Percentiles rank a stretch among this genome's conserved stretches.
These are phyloP conservation scores for Zoanthus gigantus DNA, from an alignment of 92 coral and sea anemone species.

Conservation along the genomic window DNA sequence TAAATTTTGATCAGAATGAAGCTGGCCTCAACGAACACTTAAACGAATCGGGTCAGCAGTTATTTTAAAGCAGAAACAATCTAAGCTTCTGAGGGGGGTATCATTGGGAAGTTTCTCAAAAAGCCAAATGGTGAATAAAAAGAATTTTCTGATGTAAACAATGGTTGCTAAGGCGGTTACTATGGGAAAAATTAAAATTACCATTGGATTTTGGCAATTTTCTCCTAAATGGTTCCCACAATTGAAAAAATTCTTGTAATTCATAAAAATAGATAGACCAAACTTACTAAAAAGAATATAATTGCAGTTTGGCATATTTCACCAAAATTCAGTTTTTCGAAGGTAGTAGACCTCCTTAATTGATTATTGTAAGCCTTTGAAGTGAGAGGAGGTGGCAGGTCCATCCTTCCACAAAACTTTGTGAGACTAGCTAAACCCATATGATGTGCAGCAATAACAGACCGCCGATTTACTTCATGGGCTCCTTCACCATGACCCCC, in stretches of 20 bases:
- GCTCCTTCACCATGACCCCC: too few relatives aligned
- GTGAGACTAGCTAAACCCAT: too few relatives aligned
- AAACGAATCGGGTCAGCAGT: background rate
- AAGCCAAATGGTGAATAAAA: background rate
- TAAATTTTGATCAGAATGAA: background rate
- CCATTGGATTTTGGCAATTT: background rate
- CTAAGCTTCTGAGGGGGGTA: background rate
- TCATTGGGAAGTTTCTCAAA: background rate
- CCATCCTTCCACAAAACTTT: too few relatives aligned
- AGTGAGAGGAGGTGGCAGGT: too few relatives aligned
- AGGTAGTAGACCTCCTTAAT: background rate
- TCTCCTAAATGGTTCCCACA: background rate
- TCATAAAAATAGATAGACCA: background rate
- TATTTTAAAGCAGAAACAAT: background rate
- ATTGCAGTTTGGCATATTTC: conserved; percentile 3
- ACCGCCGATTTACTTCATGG: too few relatives aligned
- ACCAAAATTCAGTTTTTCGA: background rate
- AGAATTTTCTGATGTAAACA: background rate
- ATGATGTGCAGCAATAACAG: too few relatives aligned
- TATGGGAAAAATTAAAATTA: background rate
- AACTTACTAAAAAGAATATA: background rate
- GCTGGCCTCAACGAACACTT: background rate
- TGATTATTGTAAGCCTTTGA: too few relatives aligned
- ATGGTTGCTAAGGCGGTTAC: conserved; percentile 15
- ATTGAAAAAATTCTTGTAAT: background rate